These are phyloP conservation scores for Manacus vitellinus DNA, from an alignment of 2,113 vertebrate species.

Conservation along the genomic window DNA sequence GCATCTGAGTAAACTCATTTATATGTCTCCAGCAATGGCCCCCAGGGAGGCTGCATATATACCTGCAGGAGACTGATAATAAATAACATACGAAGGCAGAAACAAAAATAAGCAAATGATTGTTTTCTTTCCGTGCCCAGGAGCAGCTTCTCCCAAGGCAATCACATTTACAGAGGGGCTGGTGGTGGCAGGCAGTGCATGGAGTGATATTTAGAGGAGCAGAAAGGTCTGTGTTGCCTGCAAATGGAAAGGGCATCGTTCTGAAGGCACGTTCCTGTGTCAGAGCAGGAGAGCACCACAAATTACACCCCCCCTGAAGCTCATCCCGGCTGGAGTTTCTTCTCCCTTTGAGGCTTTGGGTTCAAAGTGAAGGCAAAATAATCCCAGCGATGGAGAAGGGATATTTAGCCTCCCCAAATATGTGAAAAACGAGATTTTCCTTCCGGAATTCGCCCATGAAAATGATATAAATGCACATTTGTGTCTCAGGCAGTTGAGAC, in stretches of 20 bases:
- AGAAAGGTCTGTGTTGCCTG: neutral
- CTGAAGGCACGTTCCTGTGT: neutral
- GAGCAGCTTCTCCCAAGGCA: neutral
- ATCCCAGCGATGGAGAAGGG: neutral
- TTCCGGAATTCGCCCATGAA: neutral
- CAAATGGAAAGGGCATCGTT: neutral
- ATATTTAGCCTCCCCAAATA: neutral
- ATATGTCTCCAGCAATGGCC: constrained; percentile 39
- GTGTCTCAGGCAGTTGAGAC: neutral
- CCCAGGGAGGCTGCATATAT: constrained; percentile 42
- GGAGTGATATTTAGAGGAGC: neutral
- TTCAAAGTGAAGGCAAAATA: neutral
- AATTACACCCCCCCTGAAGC: neutral
- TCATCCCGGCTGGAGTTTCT: neutral
- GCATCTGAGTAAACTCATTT: constrained; percentile 57
- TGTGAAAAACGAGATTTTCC: neutral
- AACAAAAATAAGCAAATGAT: constrained; percentile 46
- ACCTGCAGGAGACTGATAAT: constrained; percentile 63
- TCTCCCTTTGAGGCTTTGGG: neutral
- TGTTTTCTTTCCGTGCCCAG: neutral
- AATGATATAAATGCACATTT: neutral
- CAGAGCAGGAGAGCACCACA: neutral
- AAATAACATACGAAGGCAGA: constrained; percentile 27
- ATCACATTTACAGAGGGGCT: neutral
- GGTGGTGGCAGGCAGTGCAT: neutral